phyloP scores from a whole-genome alignment of 2,113 vertebrate species.

The Myodes glareolus region DNA sequence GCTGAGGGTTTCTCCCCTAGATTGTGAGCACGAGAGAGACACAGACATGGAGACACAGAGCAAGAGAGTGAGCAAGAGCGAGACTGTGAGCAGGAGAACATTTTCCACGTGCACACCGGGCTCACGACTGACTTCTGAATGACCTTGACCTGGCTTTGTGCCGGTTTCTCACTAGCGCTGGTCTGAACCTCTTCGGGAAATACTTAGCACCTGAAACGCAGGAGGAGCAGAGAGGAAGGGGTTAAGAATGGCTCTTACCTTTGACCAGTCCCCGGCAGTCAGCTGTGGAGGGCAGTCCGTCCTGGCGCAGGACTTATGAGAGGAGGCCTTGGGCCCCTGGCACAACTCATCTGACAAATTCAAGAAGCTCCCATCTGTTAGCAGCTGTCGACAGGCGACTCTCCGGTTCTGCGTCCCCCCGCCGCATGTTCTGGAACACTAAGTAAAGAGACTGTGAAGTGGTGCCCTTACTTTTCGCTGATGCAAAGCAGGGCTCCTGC shows the following conservation, averaged over 20 bases:
- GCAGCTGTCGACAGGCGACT: slow-evolving; percentile 92
- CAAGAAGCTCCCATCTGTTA: slow-evolving; percentile 91
- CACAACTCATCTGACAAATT: slow-evolving; percentile 88
- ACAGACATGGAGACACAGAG: neutral
- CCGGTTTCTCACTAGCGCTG: neutral
- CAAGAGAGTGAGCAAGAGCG: neutral
- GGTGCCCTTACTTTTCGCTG: accelerated
- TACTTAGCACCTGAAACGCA: neutral
- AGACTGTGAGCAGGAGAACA: neutral
- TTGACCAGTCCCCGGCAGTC: slow-evolving; percentile 90
- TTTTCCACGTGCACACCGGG: neutral
- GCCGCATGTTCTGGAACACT: slow-evolving; percentile 94
- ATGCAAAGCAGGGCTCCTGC: accelerated
- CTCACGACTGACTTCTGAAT: neutral
- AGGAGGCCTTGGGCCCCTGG: slow-evolving; percentile 81
- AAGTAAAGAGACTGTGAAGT: neutral
- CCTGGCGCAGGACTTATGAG: slow-evolving; percentile 88
- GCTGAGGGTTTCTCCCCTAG: neutral
- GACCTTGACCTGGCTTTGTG: neutral
- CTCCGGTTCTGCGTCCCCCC: slow-evolving; percentile 90
- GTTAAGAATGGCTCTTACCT: slow-evolving; percentile 84
- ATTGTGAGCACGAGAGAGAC: neutral
- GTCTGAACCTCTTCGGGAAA: neutral
- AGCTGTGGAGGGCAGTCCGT: slow-evolving; percentile 90
- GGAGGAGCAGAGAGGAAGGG: neutral